Conservation (phyloP, 2,888 invertebrate species). For the Rhagonycha lutea region DNA sequence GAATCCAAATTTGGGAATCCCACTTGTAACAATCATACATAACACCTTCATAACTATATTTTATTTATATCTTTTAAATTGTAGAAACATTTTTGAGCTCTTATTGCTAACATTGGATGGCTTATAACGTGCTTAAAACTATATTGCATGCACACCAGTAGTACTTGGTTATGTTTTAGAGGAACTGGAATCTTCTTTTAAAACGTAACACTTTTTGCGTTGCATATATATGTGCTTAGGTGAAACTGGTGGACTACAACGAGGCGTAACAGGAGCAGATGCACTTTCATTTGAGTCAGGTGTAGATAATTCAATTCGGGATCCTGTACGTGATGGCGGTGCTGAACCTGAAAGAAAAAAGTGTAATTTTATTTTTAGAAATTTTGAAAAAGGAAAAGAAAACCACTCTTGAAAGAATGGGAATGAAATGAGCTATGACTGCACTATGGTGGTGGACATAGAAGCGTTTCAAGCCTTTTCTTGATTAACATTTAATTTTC, state of each 20-base stretch:
- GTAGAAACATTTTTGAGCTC: background rate
- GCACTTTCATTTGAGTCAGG: constrained; percentile 67
- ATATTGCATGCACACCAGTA: background rate
- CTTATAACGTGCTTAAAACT: background rate
- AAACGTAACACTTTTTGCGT: background rate
- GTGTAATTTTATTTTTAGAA: too few relatives aligned
- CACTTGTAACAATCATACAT: too few relatives aligned
- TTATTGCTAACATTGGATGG: background rate
- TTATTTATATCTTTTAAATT: background rate
- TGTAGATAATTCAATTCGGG: constrained; percentile 69
- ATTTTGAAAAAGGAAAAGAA: too few relatives aligned
- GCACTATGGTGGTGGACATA: too few relatives aligned
- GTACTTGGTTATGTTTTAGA: background rate
- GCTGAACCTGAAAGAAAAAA: constrained; percentile 62
- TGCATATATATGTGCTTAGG: constrained; percentile 56
- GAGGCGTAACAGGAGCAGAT: constrained; percentile 76
- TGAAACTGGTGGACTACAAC: constrained; percentile 75
- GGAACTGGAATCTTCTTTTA: constrained; percentile 40
- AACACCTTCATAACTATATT: too few relatives aligned
- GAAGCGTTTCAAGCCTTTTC: too few relatives aligned
- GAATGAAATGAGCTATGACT: background rate
- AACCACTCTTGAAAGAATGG: constrained; percentile 35
- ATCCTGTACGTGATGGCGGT: constrained; percentile 74
- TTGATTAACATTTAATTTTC: too few relatives aligned
- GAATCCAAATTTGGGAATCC: too few relatives aligned